A percentile compares a stretch with the other conserved stretches of the same genome.
phyloP scores from a whole-genome alignment of 1,140 invertebrate species.

The Drosophila virilis region DNA sequence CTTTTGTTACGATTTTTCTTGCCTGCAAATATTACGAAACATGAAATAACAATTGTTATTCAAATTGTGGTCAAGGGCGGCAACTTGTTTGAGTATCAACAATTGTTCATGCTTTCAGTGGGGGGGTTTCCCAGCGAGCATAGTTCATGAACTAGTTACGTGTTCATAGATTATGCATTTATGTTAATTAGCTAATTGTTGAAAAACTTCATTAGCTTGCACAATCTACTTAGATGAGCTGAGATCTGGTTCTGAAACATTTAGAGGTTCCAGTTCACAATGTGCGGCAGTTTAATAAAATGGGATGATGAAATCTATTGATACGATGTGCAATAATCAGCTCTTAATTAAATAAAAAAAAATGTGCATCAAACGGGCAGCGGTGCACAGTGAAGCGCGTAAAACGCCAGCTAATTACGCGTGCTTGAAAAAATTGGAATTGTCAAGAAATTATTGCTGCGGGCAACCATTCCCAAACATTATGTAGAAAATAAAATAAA shows the following conservation, averaged over 20 bases:
- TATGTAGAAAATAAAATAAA: not conserved
- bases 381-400: not conserved
- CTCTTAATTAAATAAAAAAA: not conserved
- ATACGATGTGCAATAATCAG: not conserved
- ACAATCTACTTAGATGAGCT: not conserved
- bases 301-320: not conserved
- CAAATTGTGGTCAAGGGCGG: conserved; percentile 16
- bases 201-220: not conserved
- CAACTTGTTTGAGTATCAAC: not conserved
- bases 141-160: not conserved
- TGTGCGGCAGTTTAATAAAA: not conserved
- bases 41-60: conserved; percentile 4
- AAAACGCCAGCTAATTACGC: too few relatives aligned
- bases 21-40: conserved; percentile 38
- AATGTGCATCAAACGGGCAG: not conserved
- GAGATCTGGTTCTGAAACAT: not conserved
- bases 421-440: too few relatives aligned
- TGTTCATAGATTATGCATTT: not conserved
- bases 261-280: not conserved
- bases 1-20: conserved; percentile 76
- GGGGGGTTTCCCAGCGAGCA: not conserved
- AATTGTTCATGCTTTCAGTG: not conserved
- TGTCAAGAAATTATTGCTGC: too few relatives aligned
- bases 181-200: conserved; percentile 1
- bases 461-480: too few relatives aligned